phyloP scores from a whole-genome alignment of 2,113 vertebrate species.

The Cyanoliseus patagonus region DNA sequence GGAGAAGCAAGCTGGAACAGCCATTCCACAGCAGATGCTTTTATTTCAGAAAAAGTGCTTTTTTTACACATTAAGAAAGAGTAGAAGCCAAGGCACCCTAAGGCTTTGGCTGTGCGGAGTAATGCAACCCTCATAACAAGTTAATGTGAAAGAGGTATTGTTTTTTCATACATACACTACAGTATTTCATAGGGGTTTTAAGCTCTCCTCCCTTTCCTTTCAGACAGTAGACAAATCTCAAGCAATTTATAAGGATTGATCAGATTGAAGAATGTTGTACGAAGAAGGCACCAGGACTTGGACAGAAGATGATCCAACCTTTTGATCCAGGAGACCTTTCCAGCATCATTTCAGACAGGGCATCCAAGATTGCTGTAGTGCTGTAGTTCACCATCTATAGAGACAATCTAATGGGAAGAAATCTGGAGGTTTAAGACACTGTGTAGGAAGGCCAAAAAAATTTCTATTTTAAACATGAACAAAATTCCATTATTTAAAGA shows the following conservation, averaged over 20 bases:
- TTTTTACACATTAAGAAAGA: neutral
- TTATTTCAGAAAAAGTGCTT: neutral
- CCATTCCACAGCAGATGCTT: neutral
- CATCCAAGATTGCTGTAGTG: neutral
- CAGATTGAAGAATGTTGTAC: neutral
- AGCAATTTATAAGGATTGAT: neutral
- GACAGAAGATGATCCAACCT: neutral
- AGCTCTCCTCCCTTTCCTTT: neutral
- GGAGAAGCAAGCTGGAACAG: neutral
- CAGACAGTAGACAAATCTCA: neutral
- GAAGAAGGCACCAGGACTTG: neutral
- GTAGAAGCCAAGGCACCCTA: conserved; percentile 24
- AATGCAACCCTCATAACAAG: neutral
- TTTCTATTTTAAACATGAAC: neutral
- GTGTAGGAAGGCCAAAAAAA: neutral
- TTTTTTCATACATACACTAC: neutral
- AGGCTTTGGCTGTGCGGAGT: neutral
- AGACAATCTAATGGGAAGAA: neutral
- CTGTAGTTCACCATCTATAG: neutral
- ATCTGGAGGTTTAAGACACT: neutral
- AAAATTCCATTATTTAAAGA: neutral
- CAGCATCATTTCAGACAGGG: neutral
- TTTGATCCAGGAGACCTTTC: neutral
- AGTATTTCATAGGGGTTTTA: neutral
- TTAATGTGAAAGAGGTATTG: neutral